Conservation (phyloP, 2,888 invertebrate genomes). For the Sarcophaga rosellei region DNA sequence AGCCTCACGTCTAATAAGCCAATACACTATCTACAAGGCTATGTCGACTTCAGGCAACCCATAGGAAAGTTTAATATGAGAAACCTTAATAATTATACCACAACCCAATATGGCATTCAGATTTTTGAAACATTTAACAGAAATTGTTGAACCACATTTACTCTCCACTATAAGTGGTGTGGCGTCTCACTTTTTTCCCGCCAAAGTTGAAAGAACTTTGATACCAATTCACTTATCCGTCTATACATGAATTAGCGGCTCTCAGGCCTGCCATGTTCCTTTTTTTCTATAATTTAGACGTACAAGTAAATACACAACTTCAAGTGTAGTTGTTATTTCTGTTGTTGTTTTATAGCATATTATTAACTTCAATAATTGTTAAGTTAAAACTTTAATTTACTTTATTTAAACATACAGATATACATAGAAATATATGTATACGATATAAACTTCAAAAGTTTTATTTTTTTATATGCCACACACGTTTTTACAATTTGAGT, state of each 20-base stretch:
- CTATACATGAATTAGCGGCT: constrained; percentile 7
- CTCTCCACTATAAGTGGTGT: neutral
- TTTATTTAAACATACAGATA: constrained; percentile 11
- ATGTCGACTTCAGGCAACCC: too few relatives aligned
- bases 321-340: neutral
- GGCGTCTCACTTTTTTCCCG: neutral
- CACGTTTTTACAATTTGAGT: neutral
- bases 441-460: neutral
- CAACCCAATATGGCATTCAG: too few relatives aligned
- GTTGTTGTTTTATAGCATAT: constrained; percentile 47
- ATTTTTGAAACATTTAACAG: too few relatives aligned
- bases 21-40: too few relatives aligned
- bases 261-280: neutral
- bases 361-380: constrained; percentile 60
- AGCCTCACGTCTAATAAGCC: too few relatives aligned
- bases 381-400: constrained; percentile 24
- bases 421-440: neutral
- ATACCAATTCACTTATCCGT: constrained; percentile 9
- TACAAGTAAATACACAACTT: neutral
- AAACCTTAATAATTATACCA: too few relatives aligned
- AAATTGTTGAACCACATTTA: neutral
- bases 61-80: too few relatives aligned
- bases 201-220: constrained; percentile 51
- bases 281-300: neutral
- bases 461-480: constrained; percentile 9